Conservation (phyloP, 2,797 vertebrate species). For the Poeciliopsis presidionis region DNA sequence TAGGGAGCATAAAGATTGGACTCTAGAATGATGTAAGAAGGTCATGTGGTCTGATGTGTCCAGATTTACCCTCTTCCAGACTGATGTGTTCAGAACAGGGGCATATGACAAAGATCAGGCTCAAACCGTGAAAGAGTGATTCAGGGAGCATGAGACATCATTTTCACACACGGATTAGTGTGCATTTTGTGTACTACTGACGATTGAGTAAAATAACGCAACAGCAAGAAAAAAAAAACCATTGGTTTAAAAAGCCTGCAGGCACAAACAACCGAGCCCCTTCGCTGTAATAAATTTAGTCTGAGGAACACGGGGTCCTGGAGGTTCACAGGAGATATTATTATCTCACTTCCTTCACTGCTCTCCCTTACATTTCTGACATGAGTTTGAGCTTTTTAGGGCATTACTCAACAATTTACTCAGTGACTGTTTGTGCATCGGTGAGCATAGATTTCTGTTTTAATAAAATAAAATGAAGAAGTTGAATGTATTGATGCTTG, state of each 20-base stretch:
- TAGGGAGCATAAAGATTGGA: not conserved
- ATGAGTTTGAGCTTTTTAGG: conserved; percentile 45
- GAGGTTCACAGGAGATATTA: conserved; percentile 54
- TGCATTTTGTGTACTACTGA: conserved; percentile 2
- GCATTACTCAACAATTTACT: conserved; percentile 27
- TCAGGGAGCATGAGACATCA: not conserved
- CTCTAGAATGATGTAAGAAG: not conserved
- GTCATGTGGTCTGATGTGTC: not conserved
- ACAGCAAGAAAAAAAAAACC: conserved; percentile 15
- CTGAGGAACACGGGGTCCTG: conserved; percentile 41
- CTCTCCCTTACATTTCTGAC: conserved; percentile 39
- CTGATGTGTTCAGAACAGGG: not conserved
- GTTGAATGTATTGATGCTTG: conserved; percentile 8
- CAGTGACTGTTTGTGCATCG: conserved; percentile 13
- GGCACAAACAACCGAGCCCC: conserved; percentile 25
- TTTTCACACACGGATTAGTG: not conserved
- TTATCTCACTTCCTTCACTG: conserved; percentile 59
- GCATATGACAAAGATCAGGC: not conserved
- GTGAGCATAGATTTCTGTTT: conserved; percentile 16
- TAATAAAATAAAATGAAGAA: conserved; percentile 7
- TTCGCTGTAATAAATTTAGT: conserved; percentile 60
- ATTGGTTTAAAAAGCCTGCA: conserved; percentile 23
- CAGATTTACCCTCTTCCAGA: not conserved
- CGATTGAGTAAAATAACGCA: conserved; percentile 47
- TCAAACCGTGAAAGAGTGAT: not conserved